phyloP scores from a whole-genome alignment of 2,797 vertebrate genomes.

The Gorsachius magnificus region DNA sequence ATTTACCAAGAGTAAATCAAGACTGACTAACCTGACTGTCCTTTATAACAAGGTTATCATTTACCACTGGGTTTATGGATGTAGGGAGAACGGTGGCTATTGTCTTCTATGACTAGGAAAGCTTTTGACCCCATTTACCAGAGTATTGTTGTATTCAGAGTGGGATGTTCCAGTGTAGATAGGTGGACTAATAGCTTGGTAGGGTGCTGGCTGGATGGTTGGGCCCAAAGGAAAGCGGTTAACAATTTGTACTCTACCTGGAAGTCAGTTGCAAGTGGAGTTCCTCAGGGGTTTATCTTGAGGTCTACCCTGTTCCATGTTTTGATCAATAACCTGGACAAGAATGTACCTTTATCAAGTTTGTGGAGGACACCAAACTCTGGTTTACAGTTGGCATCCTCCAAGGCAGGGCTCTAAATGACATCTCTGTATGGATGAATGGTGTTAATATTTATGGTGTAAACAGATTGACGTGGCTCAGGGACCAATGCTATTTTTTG shows the following conservation, averaged over 20 bases:
- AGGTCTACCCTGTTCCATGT: background rate
- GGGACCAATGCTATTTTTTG: background rate
- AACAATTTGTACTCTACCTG: background rate
- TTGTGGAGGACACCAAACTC: background rate
- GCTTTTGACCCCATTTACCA: background rate
- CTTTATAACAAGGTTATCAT: background rate
- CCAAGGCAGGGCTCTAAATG: background rate
- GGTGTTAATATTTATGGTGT: background rate
- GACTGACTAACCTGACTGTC: background rate
- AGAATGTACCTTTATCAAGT: background rate
- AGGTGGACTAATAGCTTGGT: background rate
- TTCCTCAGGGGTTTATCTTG: background rate
- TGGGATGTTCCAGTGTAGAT: background rate
- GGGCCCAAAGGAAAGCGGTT: background rate
- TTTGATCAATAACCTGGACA: background rate
- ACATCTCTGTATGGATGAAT: background rate
- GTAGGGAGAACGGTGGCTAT: rapidly evolving
- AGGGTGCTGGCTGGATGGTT: background rate
- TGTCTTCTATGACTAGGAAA: background rate
- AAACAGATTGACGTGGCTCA: background rate
- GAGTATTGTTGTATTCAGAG: background rate
- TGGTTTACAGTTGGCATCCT: background rate
- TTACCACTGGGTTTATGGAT: background rate
- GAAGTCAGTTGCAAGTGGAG: background rate
- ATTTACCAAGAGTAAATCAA: background rate